Evolutionary conservation across 2,797 vertebrate genomes (phyloP).

Genomic region (Antrozous pallidus): DNA sequence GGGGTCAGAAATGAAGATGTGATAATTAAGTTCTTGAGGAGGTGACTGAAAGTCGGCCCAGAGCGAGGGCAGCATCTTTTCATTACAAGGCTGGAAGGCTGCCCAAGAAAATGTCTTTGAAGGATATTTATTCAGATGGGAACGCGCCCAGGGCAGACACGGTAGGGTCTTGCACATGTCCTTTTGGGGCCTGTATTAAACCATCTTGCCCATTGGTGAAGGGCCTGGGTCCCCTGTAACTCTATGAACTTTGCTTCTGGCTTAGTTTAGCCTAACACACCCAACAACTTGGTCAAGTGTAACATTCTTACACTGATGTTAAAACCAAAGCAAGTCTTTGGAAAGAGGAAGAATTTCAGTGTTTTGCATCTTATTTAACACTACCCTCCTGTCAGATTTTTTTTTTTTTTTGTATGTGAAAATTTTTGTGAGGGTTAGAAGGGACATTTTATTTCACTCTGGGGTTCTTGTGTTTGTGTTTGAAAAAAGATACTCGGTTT

Average conservation of each 20-base stretch:
- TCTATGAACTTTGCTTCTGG: background rate
- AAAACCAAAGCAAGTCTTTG: conserved; percentile 54
- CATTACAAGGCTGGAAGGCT: background rate
- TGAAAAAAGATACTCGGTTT: background rate
- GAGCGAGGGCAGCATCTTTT: background rate
- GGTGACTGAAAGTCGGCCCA: background rate
- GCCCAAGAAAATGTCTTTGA: background rate
- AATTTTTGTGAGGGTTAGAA: background rate
- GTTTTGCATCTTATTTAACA: conserved; percentile 54
- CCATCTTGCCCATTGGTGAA: background rate
- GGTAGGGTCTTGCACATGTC: rapidly evolving
- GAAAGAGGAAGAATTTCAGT: conserved; percentile 17
- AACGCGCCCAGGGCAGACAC: background rate
- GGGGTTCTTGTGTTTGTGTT: background rate
- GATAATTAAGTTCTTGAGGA: background rate
- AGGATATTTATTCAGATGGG: background rate
- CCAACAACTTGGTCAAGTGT: background rate
- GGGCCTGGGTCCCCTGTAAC: background rate
- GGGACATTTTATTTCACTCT: conserved; percentile 16
- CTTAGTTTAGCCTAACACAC: background rate
- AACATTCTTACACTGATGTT: background rate
- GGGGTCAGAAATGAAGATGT: background rate
- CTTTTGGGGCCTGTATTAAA: background rate
- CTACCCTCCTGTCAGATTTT: background rate
- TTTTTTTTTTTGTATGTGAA: background rate